Evolutionary conservation across 2,113 vertebrate genomes (phyloP).

Genomic region (Sapajus apella): DNA sequence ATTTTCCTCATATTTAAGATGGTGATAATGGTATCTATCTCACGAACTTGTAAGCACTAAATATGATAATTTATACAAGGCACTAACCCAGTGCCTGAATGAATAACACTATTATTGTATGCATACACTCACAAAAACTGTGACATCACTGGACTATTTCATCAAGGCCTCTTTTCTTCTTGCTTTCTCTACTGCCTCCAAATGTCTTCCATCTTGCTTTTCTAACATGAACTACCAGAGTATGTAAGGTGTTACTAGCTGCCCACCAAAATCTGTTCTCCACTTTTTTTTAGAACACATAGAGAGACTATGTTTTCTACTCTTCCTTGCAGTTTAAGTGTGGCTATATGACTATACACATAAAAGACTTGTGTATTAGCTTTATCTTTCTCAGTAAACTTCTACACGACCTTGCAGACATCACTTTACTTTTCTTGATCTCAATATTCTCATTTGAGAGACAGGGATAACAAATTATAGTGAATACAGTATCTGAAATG

Average conservation of each 20-base stretch:
- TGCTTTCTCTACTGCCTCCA: neutral
- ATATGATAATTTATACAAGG: neutral
- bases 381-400: conserved; percentile 1
- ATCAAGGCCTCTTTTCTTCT: neutral
- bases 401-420: neutral
- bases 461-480: neutral
- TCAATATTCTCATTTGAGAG: conserved; percentile 21
- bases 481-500: neutral
- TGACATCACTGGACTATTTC: neutral
- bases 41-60: neutral
- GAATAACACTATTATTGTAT: neutral
- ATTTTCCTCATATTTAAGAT: neutral
- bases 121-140: neutral
- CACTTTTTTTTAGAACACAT: neutral
- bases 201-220: neutral
- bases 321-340: neutral
- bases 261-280: neutral
- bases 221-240: neutral
- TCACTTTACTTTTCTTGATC: neutral
- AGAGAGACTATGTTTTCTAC: neutral
- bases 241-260: neutral
- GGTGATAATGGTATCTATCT: neutral
- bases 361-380: neutral
- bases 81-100: neutral
- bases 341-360: neutral